Evolutionary conservation across 2,888 invertebrate genomes (phyloP).

Genomic region (Erpobdella octoculata): DNA sequence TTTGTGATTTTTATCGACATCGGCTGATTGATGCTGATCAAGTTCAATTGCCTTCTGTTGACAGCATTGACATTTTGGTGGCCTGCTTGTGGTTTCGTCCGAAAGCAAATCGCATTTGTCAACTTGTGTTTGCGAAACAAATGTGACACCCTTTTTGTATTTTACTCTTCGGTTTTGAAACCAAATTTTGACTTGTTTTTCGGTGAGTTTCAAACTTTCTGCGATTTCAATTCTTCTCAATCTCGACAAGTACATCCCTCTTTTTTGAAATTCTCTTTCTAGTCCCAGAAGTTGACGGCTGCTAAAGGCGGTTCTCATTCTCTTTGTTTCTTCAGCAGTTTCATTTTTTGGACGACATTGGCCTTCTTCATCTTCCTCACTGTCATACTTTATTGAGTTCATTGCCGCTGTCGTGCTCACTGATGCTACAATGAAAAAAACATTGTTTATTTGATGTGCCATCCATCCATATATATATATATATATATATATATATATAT

Average conservation of each 20-base stretch:
- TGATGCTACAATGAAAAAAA: neutral
- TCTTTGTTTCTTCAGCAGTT: slow-evolving; percentile 19
- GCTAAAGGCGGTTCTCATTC: slow-evolving; percentile 19
- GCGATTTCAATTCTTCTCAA: slow-evolving; percentile 26
- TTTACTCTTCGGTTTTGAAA: slow-evolving; percentile 24
- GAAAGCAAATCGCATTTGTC: too few species aligned
- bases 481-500: too few species aligned
- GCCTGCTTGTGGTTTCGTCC: too few species aligned
- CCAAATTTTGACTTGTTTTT: slow-evolving; percentile 26
- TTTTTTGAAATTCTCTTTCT: slow-evolving; percentile 15
- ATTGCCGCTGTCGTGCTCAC: slow-evolving; percentile 12
- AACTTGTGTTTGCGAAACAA: too few species aligned
- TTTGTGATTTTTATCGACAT: too few species aligned
- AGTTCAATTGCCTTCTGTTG: too few species aligned
- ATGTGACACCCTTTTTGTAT: slow-evolving; percentile 19
- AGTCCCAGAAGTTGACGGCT: slow-evolving; percentile 16
- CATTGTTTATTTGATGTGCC: neutral
- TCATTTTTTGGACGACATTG: too few species aligned
- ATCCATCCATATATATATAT: too few species aligned
- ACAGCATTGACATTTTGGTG: too few species aligned
- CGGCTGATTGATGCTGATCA: too few species aligned
- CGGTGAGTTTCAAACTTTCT: slow-evolving; percentile 13
- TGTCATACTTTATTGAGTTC: neutral
- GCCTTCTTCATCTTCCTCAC: neutral
- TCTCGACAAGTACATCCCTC: slow-evolving; percentile 26